A percentile compares a stretch with the other conserved stretches of the same genome.
phyloP scores from a whole-genome alignment of 53 echinoderm and acorn worm genomes.

The Stichopus horrens region DNA sequence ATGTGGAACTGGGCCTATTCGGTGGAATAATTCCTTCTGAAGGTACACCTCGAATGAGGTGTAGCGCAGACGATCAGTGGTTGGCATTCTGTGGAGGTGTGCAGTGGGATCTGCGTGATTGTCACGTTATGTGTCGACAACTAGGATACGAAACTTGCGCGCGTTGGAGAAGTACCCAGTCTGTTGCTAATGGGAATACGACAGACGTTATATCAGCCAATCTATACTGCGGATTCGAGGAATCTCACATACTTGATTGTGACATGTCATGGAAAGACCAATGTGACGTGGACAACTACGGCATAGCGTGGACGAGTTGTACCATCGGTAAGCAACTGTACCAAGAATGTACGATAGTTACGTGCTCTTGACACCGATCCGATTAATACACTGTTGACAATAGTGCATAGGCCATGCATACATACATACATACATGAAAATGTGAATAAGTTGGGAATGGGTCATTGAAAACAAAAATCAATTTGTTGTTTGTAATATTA shows the following conservation, averaged over 20 bases:
- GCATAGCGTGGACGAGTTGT: constrained; percentile 22
- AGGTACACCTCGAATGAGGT: background rate
- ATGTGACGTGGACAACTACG: background rate
- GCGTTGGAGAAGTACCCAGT: too few relatives aligned
- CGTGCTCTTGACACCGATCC: background rate
- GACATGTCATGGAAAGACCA: background rate
- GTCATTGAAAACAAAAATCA: too few relatives aligned
- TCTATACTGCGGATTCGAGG: background rate
- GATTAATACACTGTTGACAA: too few relatives aligned
- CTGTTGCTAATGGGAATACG: too few relatives aligned
- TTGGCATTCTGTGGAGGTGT: background rate
- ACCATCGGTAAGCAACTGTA: background rate
- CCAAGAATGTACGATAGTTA: background rate
- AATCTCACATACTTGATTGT: constrained; percentile 7
- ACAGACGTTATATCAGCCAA: constrained; percentile 2
- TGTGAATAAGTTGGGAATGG: too few relatives aligned
- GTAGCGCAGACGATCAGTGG: background rate
- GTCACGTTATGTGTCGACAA: constrained; percentile 9
- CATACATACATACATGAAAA: too few relatives aligned
- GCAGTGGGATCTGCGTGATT: constrained; percentile 18
- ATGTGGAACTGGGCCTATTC: background rate
- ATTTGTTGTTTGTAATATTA: background rate
- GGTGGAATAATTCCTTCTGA: constrained; percentile 14
- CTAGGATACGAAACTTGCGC: background rate
- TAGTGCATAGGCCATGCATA: too few relatives aligned